Conservation (phyloP, 2,113 vertebrate genomes). For the Ursus arctos region DNA sequence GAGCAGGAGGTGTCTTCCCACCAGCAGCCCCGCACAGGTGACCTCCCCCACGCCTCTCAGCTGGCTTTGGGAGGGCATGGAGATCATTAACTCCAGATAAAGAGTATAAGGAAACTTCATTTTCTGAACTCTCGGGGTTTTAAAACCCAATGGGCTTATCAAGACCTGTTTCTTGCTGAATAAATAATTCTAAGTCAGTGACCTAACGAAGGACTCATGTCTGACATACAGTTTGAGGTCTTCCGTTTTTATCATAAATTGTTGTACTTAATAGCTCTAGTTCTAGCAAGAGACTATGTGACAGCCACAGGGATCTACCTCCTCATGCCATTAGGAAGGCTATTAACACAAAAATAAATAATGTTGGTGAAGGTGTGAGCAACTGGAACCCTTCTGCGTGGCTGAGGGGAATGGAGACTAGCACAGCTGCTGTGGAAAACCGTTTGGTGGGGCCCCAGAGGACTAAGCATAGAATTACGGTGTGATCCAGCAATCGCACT, state of each 20-base stretch:
- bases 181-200: not conserved
- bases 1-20: not conserved
- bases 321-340: not conserved
- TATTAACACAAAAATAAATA: not conserved
- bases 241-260: not conserved
- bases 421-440: not conserved
- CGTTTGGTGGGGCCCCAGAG: not conserved
- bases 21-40: not conserved
- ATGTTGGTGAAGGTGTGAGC: not conserved
- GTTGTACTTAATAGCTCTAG: not conserved
- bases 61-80: not conserved
- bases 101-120: not conserved
- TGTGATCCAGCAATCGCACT: no score
- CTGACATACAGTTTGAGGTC: not conserved
- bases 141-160: not conserved
- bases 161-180: not conserved
- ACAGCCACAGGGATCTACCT: not conserved
- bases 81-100: not conserved
- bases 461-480: not conserved
- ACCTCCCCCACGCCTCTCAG: not conserved
- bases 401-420: not conserved
- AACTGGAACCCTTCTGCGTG: accelerated
- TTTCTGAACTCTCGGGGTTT: not conserved
- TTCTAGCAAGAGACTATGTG: not conserved
- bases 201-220: not conserved